Percentiles rank a stretch among this genome's conserved stretches.
Conservation (phyloP, 2,113 vertebrate genomes). For the Otis tarda region DNA sequence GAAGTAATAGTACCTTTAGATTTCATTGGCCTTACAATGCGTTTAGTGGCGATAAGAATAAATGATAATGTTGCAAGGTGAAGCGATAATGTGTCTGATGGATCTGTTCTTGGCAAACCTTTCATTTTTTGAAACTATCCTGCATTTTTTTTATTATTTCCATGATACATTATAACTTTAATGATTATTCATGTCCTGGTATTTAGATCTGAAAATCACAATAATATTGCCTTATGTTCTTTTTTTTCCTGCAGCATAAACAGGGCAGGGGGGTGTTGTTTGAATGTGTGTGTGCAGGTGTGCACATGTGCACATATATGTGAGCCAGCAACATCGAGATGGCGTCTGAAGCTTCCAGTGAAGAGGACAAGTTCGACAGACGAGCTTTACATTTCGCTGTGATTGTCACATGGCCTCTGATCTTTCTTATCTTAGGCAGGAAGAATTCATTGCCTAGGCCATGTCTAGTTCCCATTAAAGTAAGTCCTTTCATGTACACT, state of each 20-base stretch:
- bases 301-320: rapidly evolving
- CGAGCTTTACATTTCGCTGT: not conserved
- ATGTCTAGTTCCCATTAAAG: not conserved
- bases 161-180: not conserved
- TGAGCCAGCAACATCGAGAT: not conserved
- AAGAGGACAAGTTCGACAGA: not conserved
- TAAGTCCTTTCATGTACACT: not conserved
- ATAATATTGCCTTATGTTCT: rapidly evolving
- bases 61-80: not conserved
- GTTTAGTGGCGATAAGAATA: not conserved
- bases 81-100: not conserved
- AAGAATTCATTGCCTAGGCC: not conserved
- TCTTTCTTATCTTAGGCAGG: not conserved
- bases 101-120: not conserved
- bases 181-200: not conserved
- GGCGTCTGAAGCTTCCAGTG: not conserved
- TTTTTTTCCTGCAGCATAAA: not conserved
- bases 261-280: not conserved
- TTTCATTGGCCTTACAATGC: not conserved
- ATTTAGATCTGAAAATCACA: not conserved
- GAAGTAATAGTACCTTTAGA: not conserved
- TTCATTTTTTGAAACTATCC: not conserved
- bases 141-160: not conserved
- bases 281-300: not conserved
- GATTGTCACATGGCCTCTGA: not conserved